phyloP scores from a whole-genome alignment of 2,113 vertebrate species.

The Syngnathus typhle region DNA sequence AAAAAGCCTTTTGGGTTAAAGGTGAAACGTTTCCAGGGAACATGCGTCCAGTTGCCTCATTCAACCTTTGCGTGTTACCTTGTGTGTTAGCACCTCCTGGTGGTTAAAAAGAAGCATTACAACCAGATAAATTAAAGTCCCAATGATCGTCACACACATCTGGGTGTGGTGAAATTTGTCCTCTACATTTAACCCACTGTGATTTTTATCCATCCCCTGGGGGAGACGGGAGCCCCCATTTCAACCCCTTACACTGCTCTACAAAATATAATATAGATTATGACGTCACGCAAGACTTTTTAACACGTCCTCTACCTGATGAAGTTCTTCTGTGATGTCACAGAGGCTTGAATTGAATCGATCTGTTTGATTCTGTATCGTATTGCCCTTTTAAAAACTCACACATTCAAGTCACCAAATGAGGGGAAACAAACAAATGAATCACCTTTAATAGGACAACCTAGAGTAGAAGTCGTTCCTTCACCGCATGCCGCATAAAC shows the following conservation, averaged over 20 bases:
- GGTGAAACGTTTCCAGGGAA: background rate
- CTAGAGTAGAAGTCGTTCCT: background rate
- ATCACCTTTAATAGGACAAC: background rate
- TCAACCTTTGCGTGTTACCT: background rate
- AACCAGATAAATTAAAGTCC: background rate
- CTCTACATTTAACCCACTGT: too few relatives aligned
- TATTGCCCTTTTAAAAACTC: background rate
- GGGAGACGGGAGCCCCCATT: too few relatives aligned
- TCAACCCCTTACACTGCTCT: too few relatives aligned
- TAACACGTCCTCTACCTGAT: too few relatives aligned
- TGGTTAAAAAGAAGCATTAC: conserved; percentile 13
- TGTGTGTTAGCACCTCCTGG: conserved; percentile 30
- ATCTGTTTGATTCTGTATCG: conserved; percentile 7
- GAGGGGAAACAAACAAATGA: conserved; percentile 14
- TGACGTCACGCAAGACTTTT: too few relatives aligned
- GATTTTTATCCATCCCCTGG: too few relatives aligned
- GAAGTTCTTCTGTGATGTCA: too few relatives aligned
- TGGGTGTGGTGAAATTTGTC: too few relatives aligned
- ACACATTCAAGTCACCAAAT: conserved; percentile 3
- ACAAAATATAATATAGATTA: too few relatives aligned
- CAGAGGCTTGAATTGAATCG: background rate
- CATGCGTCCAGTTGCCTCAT: background rate
- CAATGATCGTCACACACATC: too few relatives aligned
- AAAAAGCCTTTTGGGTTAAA: background rate
- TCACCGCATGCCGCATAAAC: background rate